A percentile compares a stretch with the other conserved stretches of the same genome.
phyloP scores from a whole-genome alignment of 2,888 invertebrate species.

The Laspeyria flexula region DNA sequence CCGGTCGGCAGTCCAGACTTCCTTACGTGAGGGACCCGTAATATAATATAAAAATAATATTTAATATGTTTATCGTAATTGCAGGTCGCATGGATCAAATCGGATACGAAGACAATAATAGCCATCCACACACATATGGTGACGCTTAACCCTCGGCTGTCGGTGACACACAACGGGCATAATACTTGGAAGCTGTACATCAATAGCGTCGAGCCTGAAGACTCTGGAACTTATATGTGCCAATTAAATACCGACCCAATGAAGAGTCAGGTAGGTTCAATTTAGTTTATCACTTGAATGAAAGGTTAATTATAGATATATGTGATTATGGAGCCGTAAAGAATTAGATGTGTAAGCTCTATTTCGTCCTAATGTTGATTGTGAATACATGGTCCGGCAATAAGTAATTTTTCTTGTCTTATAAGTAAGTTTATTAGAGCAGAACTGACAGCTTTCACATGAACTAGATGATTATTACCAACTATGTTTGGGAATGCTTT shows the following conservation, averaged over 20 bases:
- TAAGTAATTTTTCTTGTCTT: too few relatives aligned
- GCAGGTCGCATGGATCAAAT: conserved; percentile 97
- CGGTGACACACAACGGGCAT: conserved; percentile 96
- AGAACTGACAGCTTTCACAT: too few relatives aligned
- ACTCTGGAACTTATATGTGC: conserved; percentile 97
- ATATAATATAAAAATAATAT: too few relatives aligned
- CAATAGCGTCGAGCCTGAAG: conserved; percentile 94
- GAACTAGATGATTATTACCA: too few relatives aligned
- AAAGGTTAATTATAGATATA: too few relatives aligned
- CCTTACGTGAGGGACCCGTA: too few relatives aligned
- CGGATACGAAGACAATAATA: conserved; percentile 94
- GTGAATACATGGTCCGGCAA: too few relatives aligned
- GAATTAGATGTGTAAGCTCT: background rate
- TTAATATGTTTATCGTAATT: conserved; percentile 17
- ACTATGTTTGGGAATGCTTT: too few relatives aligned
- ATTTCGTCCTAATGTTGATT: too few relatives aligned
- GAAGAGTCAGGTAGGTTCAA: conserved; percentile 91
- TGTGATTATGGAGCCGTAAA: too few relatives aligned
- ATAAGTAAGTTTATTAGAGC: too few relatives aligned
- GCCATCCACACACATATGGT: conserved; percentile 96
- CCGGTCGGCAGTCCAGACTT: too few relatives aligned
- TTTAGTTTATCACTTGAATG: background rate
- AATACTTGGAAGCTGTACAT: conserved; percentile 97
- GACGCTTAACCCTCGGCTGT: conserved; percentile 93
- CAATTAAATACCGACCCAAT: conserved; percentile 97